These are phyloP conservation scores for Drosophila kikkawai DNA, from an alignment of 1,140 invertebrate genomes.

Conservation along the genomic window DNA sequence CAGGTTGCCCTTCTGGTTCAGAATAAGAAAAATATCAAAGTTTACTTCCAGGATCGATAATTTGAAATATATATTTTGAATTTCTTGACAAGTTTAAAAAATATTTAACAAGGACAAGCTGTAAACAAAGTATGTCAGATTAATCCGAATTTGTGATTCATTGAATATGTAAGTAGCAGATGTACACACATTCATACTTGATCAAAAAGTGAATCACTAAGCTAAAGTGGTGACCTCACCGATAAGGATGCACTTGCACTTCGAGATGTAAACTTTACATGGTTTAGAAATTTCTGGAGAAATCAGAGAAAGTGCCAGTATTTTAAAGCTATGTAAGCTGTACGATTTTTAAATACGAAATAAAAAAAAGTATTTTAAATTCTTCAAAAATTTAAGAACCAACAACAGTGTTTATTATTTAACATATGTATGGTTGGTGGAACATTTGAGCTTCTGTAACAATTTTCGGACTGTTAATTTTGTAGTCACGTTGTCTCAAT, in stretches of 20 bases:
- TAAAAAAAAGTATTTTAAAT: background rate
- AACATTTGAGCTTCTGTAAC: constrained; percentile 14
- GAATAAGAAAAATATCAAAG: background rate
- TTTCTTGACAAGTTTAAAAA: too few relatives aligned
- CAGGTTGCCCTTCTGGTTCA: background rate
- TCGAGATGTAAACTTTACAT: background rate
- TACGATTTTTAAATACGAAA: background rate
- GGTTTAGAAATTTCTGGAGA: background rate
- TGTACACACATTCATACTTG: background rate
- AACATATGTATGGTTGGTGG: background rate
- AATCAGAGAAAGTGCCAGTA: background rate
- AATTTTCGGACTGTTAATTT: constrained; percentile 34
- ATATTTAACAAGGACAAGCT: background rate
- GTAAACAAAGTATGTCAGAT: background rate
- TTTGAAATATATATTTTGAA: background rate
- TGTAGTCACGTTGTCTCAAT: constrained; percentile 37
- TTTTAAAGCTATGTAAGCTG: background rate
- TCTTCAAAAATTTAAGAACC: background rate
- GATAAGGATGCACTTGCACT: constrained; percentile 1
- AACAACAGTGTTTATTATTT: background rate
- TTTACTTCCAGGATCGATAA: background rate
- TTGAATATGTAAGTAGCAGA: background rate
- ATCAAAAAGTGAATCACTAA: constrained; percentile 1
- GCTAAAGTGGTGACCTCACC: constrained; percentile 1
- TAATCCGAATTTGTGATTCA: constrained; percentile 3